Conservation (phyloP, 2,888 invertebrate genomes). For the Micropterix aruncella region DNA sequence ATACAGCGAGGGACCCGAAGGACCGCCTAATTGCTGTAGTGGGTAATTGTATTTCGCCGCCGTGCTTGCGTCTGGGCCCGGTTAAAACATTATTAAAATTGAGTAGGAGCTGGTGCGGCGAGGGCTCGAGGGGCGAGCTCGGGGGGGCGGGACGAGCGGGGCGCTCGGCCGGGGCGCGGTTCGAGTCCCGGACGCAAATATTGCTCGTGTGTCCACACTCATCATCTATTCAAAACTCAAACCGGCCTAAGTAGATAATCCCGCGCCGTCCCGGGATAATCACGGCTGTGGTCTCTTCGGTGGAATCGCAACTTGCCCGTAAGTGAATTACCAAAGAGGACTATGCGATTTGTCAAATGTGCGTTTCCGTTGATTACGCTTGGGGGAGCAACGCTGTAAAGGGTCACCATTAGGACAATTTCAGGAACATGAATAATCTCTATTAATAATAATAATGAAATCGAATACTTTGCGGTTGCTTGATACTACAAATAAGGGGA, state of each 20-base stretch:
- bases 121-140: background rate
- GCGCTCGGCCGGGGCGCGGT: background rate
- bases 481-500: too few relatives aligned
- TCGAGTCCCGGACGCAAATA: slow-evolving; percentile 10
- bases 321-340: background rate
- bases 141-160: background rate
- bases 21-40: background rate
- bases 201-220: slow-evolving; percentile 10
- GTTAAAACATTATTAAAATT: slow-evolving; percentile 11
- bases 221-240: slow-evolving; percentile 12
- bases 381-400: too few relatives aligned
- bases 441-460: too few relatives aligned
- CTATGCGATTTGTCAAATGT: slow-evolving; percentile 1
- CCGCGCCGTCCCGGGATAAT: slow-evolving; percentile 5
- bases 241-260: slow-evolving; percentile 10
- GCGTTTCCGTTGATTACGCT: background rate
- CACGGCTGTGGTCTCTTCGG: background rate
- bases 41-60: background rate
- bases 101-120: slow-evolving; percentile 6
- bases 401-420: too few relatives aligned
- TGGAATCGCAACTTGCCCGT: background rate
- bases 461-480: too few relatives aligned
- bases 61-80: background rate
- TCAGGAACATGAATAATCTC: too few relatives aligned
- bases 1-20: background rate